Conservation (phyloP, 2,113 vertebrate genomes). For the Nicator chloris region DNA sequence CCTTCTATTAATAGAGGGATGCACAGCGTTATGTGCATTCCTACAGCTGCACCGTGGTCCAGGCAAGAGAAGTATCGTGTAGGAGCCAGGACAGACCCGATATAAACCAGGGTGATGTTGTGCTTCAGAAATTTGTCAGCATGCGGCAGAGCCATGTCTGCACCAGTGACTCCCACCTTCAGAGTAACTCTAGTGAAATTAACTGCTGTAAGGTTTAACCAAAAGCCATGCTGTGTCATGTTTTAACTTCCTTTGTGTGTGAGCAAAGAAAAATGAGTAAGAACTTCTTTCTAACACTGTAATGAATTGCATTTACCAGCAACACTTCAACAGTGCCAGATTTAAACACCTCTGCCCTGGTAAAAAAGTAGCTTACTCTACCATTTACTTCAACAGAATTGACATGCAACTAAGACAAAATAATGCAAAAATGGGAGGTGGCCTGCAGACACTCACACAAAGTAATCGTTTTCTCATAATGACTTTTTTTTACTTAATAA, state of each 20-base stretch:
- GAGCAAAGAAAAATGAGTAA: not conserved
- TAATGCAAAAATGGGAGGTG: not conserved
- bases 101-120: not conserved
- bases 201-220: not conserved
- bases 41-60: not conserved
- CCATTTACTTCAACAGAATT: not conserved
- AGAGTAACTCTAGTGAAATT: not conserved
- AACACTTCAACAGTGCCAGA: not conserved
- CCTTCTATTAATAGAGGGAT: constrained; percentile 40
- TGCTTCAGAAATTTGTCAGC: not conserved
- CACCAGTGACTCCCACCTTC: not conserved
- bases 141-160: not conserved
- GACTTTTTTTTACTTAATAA: not conserved
- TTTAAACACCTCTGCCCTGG: not conserved
- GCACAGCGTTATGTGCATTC: not conserved
- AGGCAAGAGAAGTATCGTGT: not conserved
- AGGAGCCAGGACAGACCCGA: not conserved
- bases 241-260: not conserved
- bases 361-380: not conserved
- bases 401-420: not conserved
- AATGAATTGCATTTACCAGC: not conserved
- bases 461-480: not conserved
- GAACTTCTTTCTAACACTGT: not conserved
- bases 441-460: not conserved
- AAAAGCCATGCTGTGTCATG: not conserved